Percentiles rank a stretch among this genome's conserved stretches.
These are phyloP conservation scores for Venustaconcha ellipsiformis DNA, from an alignment of 1,140 invertebrate genomes.

Conservation along the genomic window DNA sequence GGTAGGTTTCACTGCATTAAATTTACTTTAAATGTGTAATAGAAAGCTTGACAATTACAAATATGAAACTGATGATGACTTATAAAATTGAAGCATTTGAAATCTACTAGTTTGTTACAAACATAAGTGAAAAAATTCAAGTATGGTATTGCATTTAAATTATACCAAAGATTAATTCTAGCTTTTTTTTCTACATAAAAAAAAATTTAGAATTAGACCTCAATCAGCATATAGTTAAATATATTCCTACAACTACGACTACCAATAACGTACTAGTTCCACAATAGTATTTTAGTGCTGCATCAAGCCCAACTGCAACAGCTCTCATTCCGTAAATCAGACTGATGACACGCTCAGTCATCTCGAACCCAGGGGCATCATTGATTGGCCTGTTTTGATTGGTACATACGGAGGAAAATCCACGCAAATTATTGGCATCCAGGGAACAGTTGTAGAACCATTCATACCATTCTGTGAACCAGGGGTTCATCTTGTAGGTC, in stretches of 20 bases:
- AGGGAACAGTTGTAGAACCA: constrained; percentile 52
- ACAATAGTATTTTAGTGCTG: constrained; percentile 52
- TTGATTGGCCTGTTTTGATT: constrained; percentile 30
- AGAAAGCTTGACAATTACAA: too few species aligned
- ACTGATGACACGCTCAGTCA: constrained; percentile 24
- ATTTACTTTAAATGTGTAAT: too few species aligned
- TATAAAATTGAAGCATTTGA: too few species aligned
- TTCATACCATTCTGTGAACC: constrained; percentile 64
- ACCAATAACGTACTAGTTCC: constrained; percentile 31
- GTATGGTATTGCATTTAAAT: too few species aligned
- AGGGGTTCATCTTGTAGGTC: constrained; percentile 55
- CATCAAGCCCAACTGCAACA: constrained; percentile 51
- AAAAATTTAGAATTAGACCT: too few species aligned
- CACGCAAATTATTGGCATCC: constrained; percentile 23
- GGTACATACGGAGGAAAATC: constrained; percentile 29
- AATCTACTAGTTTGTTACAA: too few species aligned
- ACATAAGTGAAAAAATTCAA: too few species aligned
- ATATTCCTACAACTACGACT: not conserved
- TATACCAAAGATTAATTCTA: too few species aligned
- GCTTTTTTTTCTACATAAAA: too few species aligned
- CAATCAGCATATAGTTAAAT: not conserved
- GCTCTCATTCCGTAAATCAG: constrained; percentile 58
- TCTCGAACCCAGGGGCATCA: constrained; percentile 24
- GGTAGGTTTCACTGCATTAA: too few species aligned
- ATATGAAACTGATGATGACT: too few species aligned